Evolutionary conservation across 2,888 invertebrate genomes (phyloP), one percentile per base, ranked within the genome.

Genomic region (Cryptocheilus praepositus): DNA sequence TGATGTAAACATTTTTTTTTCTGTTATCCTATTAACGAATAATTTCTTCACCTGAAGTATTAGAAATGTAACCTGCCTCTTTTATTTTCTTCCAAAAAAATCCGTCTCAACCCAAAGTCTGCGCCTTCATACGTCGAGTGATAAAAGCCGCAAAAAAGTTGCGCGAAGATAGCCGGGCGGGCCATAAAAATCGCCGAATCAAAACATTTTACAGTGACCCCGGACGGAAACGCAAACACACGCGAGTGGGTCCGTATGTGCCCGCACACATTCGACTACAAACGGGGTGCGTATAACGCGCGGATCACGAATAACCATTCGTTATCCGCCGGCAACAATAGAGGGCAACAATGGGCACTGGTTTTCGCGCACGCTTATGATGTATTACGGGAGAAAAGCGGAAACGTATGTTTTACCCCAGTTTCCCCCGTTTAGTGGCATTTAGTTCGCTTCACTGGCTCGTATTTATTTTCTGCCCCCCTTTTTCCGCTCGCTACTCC

Each of bases 391-490:
- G 81, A 83, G 76, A 83, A 73, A 76, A 82, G 78, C 83, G 85
- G 84, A 85, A 85, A 84, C 83, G 82, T 83, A 85, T 83, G 84
- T 84, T 85, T 84, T 85, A 83, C 77, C 85, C 85, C 79, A 79
- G 83, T 85, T 84, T 81, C 83, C 80, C 83, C 78, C 85, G 83
- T 84, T 85, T 85, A 85, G 83, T 80, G 81, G 84, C 83, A 76
- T 85, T 85, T 85, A 85, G 84, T 80, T 79, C 81, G 82, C 81
- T 82, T 74, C 79, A 78, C 74, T 81, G 84, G 77, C 73, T 81
- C 80, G 77, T 80, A 83, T 83, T 83, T 83, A 82, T 70, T 80
- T 68, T 67, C 71, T 71, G 46, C 60, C 59, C 61, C 21, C 51
- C 46, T 52, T 61, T n/a, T 61, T n/a, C 67, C 45, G 11, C 57